These are phyloP conservation scores for Gymnorhina tibicen DNA, from an alignment of 2,113 vertebrate genomes.

Conservation along the genomic window DNA sequence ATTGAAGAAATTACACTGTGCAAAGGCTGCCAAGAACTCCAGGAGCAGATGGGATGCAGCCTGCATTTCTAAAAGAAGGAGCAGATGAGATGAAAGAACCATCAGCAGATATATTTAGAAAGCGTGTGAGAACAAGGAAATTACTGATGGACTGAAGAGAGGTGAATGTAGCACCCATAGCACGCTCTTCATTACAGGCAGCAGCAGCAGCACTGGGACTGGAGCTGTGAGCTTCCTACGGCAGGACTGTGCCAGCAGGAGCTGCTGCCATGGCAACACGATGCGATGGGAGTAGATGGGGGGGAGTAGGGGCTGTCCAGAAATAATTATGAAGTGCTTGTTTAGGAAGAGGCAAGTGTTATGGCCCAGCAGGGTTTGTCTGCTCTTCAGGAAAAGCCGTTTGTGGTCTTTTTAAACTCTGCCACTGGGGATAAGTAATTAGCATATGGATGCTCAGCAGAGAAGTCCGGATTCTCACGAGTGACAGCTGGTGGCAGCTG, in stretches of 20 bases:
- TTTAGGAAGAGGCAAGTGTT: background rate
- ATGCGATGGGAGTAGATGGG: background rate
- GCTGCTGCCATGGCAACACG: background rate
- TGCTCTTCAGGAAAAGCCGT: background rate
- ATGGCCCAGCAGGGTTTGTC: background rate
- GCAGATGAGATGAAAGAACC: background rate
- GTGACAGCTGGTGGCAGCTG: background rate
- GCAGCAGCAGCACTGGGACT: background rate
- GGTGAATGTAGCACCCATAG: background rate
- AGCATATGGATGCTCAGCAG: background rate
- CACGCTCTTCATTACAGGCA: background rate
- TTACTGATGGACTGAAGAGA: background rate
- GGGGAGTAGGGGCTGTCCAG: background rate
- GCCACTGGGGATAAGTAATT: background rate
- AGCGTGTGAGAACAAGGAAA: background rate
- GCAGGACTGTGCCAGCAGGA: background rate
- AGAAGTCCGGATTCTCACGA: background rate
- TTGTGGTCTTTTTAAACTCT: background rate
- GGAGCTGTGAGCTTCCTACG: background rate
- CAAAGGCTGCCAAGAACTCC: slow-evolving; percentile 14
- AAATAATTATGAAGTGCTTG: background rate
- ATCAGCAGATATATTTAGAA: slow-evolving; percentile 14
- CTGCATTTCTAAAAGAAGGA: background rate
- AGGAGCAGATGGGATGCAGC: slow-evolving; percentile 22
- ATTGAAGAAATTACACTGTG: background rate